A percentile compares a stretch with the other conserved stretches of the same genome.
Evolutionary conservation across 2,888 invertebrate species (phyloP).

Genomic region (Nymphalis c-album): DNA sequence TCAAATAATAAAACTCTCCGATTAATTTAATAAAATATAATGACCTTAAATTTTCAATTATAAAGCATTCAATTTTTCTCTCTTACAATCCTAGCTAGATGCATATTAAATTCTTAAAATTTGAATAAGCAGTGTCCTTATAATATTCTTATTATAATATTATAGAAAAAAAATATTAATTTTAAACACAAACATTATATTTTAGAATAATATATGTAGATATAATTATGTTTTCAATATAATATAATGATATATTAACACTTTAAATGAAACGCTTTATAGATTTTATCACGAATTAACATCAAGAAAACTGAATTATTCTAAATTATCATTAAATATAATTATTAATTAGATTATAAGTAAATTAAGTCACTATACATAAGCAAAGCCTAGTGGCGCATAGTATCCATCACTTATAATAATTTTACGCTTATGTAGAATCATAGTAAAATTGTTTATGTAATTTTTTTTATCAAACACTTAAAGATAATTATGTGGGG

Average conservation of each 20-base stretch:
- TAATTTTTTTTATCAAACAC: background rate
- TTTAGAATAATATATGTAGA: constrained; percentile 15
- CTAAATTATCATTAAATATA: constrained; percentile 67
- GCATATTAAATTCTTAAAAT: too few species aligned
- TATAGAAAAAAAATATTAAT: background rate
- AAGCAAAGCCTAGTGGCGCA: constrained; percentile 6
- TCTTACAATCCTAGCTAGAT: too few species aligned
- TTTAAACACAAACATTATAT: constrained; percentile 1
- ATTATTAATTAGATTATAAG: constrained; percentile 43
- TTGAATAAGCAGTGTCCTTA: background rate
- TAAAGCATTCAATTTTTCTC: too few species aligned
- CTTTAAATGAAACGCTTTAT: constrained; percentile 67
- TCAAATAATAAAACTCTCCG: too few species aligned
- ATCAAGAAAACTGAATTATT: constrained; percentile 60
- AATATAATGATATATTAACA: constrained; percentile 26
- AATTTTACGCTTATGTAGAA: background rate
- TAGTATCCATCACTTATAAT: background rate
- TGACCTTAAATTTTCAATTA: too few species aligned
- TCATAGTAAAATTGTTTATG: background rate
- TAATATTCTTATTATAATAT: background rate
- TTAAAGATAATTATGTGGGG: too few species aligned
- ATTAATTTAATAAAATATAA: too few species aligned
- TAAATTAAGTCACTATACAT: constrained; percentile 33
- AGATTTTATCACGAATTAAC: constrained; percentile 58
- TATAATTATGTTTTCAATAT: constrained; percentile 21